Base-by-base conservation (phyloP, 2,113 vertebrate species). In the Gymnarchus niloticus region DNA sequence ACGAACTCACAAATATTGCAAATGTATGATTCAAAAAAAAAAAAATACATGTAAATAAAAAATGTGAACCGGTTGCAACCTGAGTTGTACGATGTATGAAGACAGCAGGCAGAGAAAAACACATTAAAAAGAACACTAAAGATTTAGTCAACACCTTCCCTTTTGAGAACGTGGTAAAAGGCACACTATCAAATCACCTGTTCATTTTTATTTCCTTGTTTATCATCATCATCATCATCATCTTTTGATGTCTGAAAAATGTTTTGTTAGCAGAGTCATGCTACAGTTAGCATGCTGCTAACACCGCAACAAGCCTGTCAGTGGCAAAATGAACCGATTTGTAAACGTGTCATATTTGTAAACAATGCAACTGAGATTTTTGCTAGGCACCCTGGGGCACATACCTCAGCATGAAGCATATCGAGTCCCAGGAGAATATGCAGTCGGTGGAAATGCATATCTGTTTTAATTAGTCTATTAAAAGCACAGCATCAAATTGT, bases 391-490 rank as follows among this genome's bases (percentile, higher is more conserved):
- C 37, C 52, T 57, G 69, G 51, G 65, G 25, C 73, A 85, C 54
- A 21, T 8, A 2, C 10, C 56, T 21, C 33, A 57, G 59, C 83
- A 73, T 49, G 57, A 17, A 5, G 2, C 54, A 65, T 65, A 52
- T 56, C 44, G 19, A 69, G 19, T 81, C 59, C 46, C 56, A 61
- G 21, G 44, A 76, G 37, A 46, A 76, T 52, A 83, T 28, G 56
- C 56, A n/a, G 80, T 10, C 80, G 52, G 85, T 56, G 46, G 48
- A 86, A 59, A 82, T 0, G 0, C 65, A 77, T 80, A 33, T 49
- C 87, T 85, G 73, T 84, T 87, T 87, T 83, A 88, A 89, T 88
- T 77, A 85, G 86, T 65, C 87, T 85, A 88, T 73, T 88, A 65
- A 76, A 90, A 85, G 78, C 10, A 86, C 86, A 87, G n/a, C 6